Percentiles rank a stretch among this genome's conserved stretches.
phyloP scores from a whole-genome alignment of 2,888 invertebrate genomes.

The Tanytarsus gracilentus region DNA sequence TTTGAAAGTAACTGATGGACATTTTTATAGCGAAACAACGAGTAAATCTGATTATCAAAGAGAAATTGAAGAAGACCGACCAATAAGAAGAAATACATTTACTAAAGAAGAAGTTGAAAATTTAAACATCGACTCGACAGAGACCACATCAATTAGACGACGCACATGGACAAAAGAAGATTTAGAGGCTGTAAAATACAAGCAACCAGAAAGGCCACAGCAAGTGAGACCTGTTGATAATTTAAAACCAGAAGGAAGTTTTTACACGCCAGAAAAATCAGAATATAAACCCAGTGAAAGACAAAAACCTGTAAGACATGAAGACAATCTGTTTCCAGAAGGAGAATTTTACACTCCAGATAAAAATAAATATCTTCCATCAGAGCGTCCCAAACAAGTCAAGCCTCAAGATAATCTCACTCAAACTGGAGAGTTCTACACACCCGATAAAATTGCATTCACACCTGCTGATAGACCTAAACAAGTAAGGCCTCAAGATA shows the following conservation, averaged over 20 bases:
- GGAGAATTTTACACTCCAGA: conserved; percentile 46
- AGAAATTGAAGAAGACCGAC: conserved; percentile 47
- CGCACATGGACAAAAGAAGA: conserved; percentile 66
- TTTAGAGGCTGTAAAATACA: conserved; percentile 48
- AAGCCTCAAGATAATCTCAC: conserved; percentile 56
- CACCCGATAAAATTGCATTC: conserved; percentile 38
- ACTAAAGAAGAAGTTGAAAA: conserved; percentile 50
- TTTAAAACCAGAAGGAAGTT: conserved; percentile 48
- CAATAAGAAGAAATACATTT: conserved; percentile 38
- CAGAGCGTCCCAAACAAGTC: conserved; percentile 42
- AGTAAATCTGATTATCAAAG: conserved; percentile 36
- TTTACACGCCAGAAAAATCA: conserved; percentile 38
- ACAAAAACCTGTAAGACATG: conserved; percentile 38
- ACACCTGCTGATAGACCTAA: conserved; percentile 48
- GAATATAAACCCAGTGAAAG: conserved; percentile 44
- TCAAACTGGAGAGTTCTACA: conserved; percentile 47
- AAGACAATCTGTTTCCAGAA: conserved; percentile 47
- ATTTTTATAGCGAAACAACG: conserved; percentile 47
- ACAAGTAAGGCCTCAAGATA: conserved; percentile 40
- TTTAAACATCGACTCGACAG: conserved; percentile 31
- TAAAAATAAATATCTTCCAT: conserved; percentile 45
- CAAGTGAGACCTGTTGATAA: conserved; percentile 49
- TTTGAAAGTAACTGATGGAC: conserved; percentile 60
- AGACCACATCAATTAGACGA: conserved; percentile 39
- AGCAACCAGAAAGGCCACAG: conserved; percentile 46